Conservation (phyloP, 2,113 vertebrate species). For the Vanacampus margaritifer region DNA sequence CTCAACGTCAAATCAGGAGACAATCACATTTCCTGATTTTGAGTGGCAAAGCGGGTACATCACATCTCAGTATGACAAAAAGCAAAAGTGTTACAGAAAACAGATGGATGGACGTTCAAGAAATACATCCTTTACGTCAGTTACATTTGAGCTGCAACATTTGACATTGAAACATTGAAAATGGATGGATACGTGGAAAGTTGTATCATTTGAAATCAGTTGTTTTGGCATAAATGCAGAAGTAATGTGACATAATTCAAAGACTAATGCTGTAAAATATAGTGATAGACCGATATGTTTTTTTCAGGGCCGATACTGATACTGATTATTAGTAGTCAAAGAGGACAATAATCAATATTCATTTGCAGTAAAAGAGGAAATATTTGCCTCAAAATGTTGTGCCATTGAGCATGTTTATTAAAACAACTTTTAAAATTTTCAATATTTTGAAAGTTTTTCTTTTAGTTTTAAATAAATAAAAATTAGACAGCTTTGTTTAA, state of each 20-base stretch:
- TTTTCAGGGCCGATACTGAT: too few relatives aligned
- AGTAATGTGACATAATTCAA: not conserved
- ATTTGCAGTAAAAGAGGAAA: too few relatives aligned
- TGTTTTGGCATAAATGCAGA: not conserved
- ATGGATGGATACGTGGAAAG: not conserved
- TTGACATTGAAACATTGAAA: not conserved
- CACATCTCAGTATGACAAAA: not conserved
- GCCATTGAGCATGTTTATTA: too few relatives aligned
- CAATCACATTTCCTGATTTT: not conserved
- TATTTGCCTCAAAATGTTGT: too few relatives aligned
- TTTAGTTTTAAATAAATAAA: too few relatives aligned
- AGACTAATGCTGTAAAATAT: not conserved
- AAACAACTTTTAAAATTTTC: too few relatives aligned
- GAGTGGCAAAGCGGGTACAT: not conserved
- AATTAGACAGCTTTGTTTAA: too few relatives aligned
- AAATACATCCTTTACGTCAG: not conserved
- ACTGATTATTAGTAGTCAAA: too few relatives aligned
- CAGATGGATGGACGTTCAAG: not conserved
- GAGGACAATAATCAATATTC: too few relatives aligned
- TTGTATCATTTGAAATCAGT: not conserved
- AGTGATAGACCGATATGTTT: too few relatives aligned
- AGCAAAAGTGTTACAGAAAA: not conserved
- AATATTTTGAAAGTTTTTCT: too few relatives aligned
- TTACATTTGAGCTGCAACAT: not conserved
- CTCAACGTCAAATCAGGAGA: not conserved